These are phyloP conservation scores for Taphrorychus bicolor DNA, from an alignment of 2,888 invertebrate species.

Conservation along the genomic window DNA sequence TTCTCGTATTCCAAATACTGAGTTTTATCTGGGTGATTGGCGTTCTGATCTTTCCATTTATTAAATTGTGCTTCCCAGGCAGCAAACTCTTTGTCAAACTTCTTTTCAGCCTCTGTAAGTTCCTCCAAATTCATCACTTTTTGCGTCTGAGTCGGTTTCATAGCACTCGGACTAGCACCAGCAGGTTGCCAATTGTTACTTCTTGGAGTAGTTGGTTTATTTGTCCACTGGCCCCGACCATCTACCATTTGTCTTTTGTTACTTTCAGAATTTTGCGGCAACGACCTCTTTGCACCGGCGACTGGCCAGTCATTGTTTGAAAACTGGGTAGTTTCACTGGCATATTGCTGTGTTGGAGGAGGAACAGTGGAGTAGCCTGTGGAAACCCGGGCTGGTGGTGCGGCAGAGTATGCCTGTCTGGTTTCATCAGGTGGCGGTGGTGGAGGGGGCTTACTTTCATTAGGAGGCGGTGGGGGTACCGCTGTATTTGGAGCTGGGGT, in stretches of 20 bases:
- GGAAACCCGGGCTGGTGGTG: not conserved
- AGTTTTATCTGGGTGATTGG: constrained; percentile 88
- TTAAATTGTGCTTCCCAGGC: constrained; percentile 93
- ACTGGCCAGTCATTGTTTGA: constrained; percentile 27
- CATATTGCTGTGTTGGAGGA: constrained; percentile 21
- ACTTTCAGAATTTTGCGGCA: not conserved
- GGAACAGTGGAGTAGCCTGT: constrained; percentile 15
- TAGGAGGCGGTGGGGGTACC: constrained; percentile 43
- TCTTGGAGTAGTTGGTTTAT: not conserved
- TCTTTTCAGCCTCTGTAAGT: constrained; percentile 75
- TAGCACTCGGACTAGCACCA: too few species aligned
- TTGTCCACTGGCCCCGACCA: not conserved
- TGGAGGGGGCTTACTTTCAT: constrained; percentile 58
- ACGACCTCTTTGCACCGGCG: constrained; percentile 42
- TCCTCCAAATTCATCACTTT: constrained; percentile 51
- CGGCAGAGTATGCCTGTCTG: constrained; percentile 5
- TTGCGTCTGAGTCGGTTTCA: constrained; percentile 26
- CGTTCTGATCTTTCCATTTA: constrained; percentile 90
- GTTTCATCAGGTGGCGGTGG: constrained; percentile 57
- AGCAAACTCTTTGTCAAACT: constrained; percentile 87
- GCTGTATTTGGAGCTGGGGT: constrained; percentile 29
- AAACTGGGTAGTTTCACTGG: constrained; percentile 24
- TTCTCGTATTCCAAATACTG: constrained; percentile 86
- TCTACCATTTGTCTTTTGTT: constrained; percentile 35
- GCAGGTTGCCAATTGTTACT: not conserved